Evolutionary conservation across 2,797 vertebrate species (phyloP).

Genomic region (Sciurus vulgaris): DNA sequence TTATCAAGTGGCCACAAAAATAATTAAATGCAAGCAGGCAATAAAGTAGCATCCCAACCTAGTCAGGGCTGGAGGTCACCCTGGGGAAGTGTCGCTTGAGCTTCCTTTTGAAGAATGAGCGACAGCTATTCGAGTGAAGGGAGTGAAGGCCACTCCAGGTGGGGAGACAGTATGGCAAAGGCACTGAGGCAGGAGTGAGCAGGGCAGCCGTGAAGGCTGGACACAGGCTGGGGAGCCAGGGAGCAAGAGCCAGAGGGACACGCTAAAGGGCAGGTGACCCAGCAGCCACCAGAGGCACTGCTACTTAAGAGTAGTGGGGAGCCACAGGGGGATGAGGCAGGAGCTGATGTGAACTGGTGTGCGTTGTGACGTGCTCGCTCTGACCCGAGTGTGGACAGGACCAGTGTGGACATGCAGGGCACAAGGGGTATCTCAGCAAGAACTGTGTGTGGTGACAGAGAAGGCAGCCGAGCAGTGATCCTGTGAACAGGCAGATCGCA

Average conservation of each 20-base stretch:
- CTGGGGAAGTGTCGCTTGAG: background rate
- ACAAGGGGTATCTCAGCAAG: background rate
- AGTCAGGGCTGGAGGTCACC: background rate
- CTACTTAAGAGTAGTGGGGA: background rate
- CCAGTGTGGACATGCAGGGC: too few relatives aligned
- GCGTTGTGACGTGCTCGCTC: background rate
- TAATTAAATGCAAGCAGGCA: background rate
- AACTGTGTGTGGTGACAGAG: rapidly evolving
- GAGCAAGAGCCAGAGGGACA: background rate
- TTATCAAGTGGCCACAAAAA: background rate
- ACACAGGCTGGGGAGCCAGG: background rate
- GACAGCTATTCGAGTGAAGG: background rate
- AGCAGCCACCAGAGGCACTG: background rate
- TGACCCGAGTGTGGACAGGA: background rate
- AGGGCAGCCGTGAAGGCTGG: background rate
- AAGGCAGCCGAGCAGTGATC: background rate
- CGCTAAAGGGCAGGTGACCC: background rate
- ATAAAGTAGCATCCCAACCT: background rate
- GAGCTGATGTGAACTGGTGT: too few relatives aligned
- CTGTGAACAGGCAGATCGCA: background rate
- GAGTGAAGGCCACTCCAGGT: background rate
- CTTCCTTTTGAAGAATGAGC: background rate
- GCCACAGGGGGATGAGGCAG: background rate
- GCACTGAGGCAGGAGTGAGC: background rate
- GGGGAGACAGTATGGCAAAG: background rate